Percentiles rank a stretch among this genome's conserved stretches.
phyloP scores from a whole-genome alignment of 2,888 invertebrate species.

The Tachina grossa region DNA sequence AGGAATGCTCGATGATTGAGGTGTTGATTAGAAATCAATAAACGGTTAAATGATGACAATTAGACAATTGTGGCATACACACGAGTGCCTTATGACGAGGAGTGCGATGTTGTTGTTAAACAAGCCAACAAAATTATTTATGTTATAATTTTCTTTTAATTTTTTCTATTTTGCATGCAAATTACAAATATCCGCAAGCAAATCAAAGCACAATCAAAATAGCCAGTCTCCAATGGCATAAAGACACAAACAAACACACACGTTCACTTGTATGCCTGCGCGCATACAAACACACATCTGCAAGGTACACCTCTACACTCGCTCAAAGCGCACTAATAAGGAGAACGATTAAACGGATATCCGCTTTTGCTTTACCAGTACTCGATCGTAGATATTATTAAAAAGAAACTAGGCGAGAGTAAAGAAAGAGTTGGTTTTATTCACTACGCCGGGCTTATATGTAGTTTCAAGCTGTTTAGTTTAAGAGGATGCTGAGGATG shows the following conservation, averaged over 20 bases:
- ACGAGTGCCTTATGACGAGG: neutral
- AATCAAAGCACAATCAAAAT: conserved; percentile 55
- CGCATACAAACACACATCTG: neutral
- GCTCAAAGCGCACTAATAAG: conserved; percentile 42
- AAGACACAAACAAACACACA: conserved; percentile 12
- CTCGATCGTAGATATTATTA: conserved; percentile 24
- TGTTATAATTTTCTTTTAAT: neutral
- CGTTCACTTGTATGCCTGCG: neutral
- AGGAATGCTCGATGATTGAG: conserved; percentile 22
- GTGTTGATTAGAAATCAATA: conserved; percentile 57
- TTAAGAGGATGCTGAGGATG: conserved; percentile 71
- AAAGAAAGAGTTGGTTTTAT: conserved; percentile 48
- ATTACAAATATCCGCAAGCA: conserved; percentile 70
- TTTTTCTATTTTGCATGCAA: conserved; percentile 61
- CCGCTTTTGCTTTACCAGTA: conserved; percentile 73
- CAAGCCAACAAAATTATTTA: conserved; percentile 2
- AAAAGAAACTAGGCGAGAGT: conserved; percentile 47
- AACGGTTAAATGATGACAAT: conserved; percentile 53
- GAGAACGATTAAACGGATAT: conserved; percentile 77
- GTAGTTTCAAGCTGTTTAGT: conserved; percentile 48
- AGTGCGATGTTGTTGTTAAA: conserved; percentile 7
- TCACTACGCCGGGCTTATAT: conserved; percentile 33
- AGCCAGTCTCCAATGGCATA: conserved; percentile 29
- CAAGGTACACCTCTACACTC: conserved; percentile 13
- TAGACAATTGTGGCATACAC: conserved; percentile 21